Percentiles rank a stretch among this genome's conserved stretches.
Conservation (phyloP, 2,797 vertebrate species). For the Cyprinella venusta region DNA sequence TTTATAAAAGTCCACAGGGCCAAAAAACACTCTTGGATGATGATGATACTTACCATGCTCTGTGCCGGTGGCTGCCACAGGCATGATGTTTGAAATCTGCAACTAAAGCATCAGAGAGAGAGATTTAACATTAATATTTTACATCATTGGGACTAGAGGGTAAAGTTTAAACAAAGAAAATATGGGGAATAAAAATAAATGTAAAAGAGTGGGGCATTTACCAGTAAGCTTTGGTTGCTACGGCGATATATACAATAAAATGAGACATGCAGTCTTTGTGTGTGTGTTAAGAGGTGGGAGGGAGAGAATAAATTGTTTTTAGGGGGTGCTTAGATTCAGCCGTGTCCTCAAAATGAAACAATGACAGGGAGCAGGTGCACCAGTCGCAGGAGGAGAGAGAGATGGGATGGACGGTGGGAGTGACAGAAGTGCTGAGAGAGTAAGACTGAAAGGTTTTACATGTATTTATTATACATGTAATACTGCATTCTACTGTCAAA, state of each 20-base stretch:
- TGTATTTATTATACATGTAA: not conserved
- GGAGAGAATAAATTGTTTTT: not conserved
- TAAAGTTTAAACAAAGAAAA: slow-evolving; percentile 61
- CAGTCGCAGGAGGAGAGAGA: not conserved
- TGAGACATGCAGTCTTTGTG: slow-evolving; percentile 26
- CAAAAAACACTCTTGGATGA: not conserved
- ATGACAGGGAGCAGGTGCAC: slow-evolving; percentile 38
- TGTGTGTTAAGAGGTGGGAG: not conserved
- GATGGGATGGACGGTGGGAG: not conserved
- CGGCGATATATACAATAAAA: slow-evolving; percentile 24
- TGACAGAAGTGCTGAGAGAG: not conserved
- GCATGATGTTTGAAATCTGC: slow-evolving; percentile 54
- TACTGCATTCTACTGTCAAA: not conserved
- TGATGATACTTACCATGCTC: slow-evolving; percentile 52
- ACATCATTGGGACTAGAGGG: not conserved
- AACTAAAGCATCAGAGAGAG: slow-evolving; percentile 22
- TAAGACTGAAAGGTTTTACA: not conserved
- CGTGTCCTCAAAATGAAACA: slow-evolving; percentile 2
- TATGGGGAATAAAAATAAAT: not conserved
- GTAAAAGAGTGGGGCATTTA: not conserved
- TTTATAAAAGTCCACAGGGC: not conserved
- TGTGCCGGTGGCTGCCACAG: slow-evolving; percentile 56
- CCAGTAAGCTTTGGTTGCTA: slow-evolving; percentile 25
- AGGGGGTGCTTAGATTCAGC: not conserved
- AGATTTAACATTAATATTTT: slow-evolving; percentile 24